Base-by-base conservation (phyloP, 2,888 invertebrate genomes). In the Agrochola lota region DNA sequence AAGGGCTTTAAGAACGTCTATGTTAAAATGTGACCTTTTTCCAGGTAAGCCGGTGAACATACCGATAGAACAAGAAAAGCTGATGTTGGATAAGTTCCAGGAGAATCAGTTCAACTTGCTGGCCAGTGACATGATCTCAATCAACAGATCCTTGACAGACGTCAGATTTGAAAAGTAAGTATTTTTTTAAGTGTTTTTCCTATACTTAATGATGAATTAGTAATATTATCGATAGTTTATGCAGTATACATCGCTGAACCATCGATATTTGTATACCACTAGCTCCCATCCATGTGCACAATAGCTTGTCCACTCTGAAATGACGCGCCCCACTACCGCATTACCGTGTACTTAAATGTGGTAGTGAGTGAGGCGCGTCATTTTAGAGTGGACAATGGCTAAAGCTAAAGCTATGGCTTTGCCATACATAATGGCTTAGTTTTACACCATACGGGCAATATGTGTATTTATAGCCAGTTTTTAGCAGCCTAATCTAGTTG, bases 91-190 rank as follows among this genome's bases (percentile, higher is more conserved):
- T 91, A 98, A 99, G 94, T 99, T 99, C 95, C 99, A 99, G 94
- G 98, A 99, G 92, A 99, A 99, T 97, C 99, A 99, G 97, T 99
- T 99, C 97, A 99, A 99, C 96, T 97, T 99, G 89, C 97, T 99
- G 94, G 99, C 99, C 87, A 99, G 99, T 94, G 99, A 99, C 95
- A 98, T 99, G 98, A 99, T 99, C 92, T 99, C 99, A 83, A 95
- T 99, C 84, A 99, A 99, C 97, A 97, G 99, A 91, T 99, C 99
- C 12, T 97, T 99, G 77, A 98, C 98, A 46, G 99, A 99, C 96
- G 99, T 99, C 85, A 97, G 99, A 92, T 97, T 99, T 93, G 98
- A 98, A 86, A 98, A 98, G 98, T 99, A 96, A 97, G 98, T 97
- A 15, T 23, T 15, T 17, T 43, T 12, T 62, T 23, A 9, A 23